Evolutionary conservation across 2,113 vertebrate species (phyloP), one percentile per base, ranked within the genome.

Genomic region (Brachyhypopomus gauderio): DNA sequence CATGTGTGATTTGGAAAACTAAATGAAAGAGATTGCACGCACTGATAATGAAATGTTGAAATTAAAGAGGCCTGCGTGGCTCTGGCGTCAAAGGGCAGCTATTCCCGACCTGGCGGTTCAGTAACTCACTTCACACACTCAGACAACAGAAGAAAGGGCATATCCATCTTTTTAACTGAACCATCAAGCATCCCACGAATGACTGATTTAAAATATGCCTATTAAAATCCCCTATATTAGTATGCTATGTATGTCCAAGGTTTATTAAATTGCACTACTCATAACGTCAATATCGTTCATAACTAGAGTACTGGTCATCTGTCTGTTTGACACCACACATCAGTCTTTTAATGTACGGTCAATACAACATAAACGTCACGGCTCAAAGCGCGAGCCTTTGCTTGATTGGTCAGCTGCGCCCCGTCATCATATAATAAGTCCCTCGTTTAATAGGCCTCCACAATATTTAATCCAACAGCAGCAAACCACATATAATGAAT

Each of bases 381-480:
- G 6, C 45, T 52, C 16, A 27, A 1, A n/a, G 38, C 45, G 56
- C 66, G 17, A 60, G 73, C 77, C 59, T 27, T 27, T 22, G n/a
- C 23, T 48, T 77, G 84, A 85, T 85, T 83, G 84, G 81, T 62
- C 73, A 27, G 52, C 36, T 12, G 38, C 27, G 19, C 66, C 41
- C 41, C 84, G 77, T 83, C 81, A 83, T 83, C 81, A 69, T 83
- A 83, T 83, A 55, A 80, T 85, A 41, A 48, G 45, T 60, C 17
- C 22, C 66, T 72, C 25, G 22, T 20, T 64, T 30, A 58, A 6
- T 81, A 66, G 56, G 59, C 20, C 58, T 56, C 48, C 34, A 2
- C 3, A 34, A 8, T 77, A 48, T 48, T 30, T 52, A 30, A 30
- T 30, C 17, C 23, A 52, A 58, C 17, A 66, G 14, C 11, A 77